A percentile compares a stretch with the other conserved stretches of the same genome.
Evolutionary conservation across 1,140 invertebrate species (phyloP).

Genomic region (Brachionus rotundiformis): DNA sequence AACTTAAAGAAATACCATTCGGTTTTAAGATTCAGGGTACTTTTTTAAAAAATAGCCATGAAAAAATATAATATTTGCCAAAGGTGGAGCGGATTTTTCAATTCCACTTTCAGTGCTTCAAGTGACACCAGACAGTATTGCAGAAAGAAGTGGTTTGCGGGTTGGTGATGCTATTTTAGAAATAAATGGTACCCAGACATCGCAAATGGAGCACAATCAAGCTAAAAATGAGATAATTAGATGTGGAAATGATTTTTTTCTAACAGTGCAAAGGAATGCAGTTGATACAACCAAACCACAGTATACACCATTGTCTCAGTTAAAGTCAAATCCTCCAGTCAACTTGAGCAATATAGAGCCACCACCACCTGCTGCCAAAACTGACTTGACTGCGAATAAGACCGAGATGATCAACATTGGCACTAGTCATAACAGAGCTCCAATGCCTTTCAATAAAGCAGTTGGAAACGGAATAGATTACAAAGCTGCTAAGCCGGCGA

Average conservation of each 20-base stretch:
- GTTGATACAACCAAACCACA: conserved; percentile 29
- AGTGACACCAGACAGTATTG: conserved; percentile 61
- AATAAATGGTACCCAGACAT: conserved; percentile 58
- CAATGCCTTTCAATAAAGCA: conserved; percentile 44
- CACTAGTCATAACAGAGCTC: conserved; percentile 46
- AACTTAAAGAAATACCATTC: conserved; percentile 11
- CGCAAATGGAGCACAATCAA: conserved; percentile 59
- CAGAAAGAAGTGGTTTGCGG: conserved; percentile 57
- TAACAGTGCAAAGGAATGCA: conserved; percentile 57
- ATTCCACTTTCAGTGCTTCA: conserved; percentile 54
- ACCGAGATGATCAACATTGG: conserved; percentile 24
- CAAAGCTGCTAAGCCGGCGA: conserved; percentile 27
- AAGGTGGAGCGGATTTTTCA: conserved; percentile 44
- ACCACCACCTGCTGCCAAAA: conserved; percentile 20
- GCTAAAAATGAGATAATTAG: conserved; percentile 64
- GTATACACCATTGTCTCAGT: conserved; percentile 28
- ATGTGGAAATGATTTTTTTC: conserved; percentile 62
- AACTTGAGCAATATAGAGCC: neutral
- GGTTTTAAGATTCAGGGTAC: conserved; percentile 49
- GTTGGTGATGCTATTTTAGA: conserved; percentile 61
- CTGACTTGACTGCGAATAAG: conserved; percentile 21
- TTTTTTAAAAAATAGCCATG: neutral
- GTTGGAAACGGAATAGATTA: conserved; percentile 44
- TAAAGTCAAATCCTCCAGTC: conserved; percentile 29
- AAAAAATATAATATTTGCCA: neutral